Conservation (phyloP, 2,888 invertebrate species). For the Rhodophaea formosa region DNA sequence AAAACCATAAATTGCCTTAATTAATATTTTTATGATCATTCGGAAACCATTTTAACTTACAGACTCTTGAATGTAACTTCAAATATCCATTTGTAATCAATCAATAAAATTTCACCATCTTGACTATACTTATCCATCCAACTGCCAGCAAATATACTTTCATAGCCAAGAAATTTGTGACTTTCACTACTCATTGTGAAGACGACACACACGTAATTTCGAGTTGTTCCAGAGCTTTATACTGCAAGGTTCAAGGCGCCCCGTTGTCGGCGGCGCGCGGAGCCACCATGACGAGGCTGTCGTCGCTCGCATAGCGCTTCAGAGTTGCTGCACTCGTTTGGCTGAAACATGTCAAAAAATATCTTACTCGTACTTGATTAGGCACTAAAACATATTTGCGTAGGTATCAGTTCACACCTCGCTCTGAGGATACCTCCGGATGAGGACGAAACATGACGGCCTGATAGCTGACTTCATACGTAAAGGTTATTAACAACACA, state of each 20-base stretch:
- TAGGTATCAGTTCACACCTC: too few relatives aligned
- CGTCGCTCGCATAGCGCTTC: constrained; percentile 75
- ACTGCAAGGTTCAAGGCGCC: constrained; percentile 48
- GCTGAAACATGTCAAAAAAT: constrained; percentile 40
- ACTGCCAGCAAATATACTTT: neutral
- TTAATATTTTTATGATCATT: neutral
- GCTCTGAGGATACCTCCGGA: too few relatives aligned
- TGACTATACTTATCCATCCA: too few relatives aligned
- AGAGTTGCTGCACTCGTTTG: constrained; percentile 63
- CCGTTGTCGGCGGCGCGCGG: constrained; percentile 49
- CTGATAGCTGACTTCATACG: too few relatives aligned
- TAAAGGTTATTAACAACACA: too few relatives aligned
- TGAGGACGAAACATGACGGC: too few relatives aligned
- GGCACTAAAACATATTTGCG: too few relatives aligned
- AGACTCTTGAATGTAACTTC: neutral
- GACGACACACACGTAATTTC: neutral
- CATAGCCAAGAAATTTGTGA: neutral
- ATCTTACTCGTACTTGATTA: too few relatives aligned
- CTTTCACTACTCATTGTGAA: neutral
- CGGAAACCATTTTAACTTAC: neutral
- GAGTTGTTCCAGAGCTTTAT: neutral
- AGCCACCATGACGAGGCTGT: constrained; percentile 69
- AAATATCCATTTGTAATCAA: too few relatives aligned
- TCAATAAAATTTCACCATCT: too few relatives aligned
- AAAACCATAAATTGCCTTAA: neutral